These are phyloP conservation scores for Hemaris fuciformis DNA, from an alignment of 2,888 invertebrate species.

Conservation along the genomic window DNA sequence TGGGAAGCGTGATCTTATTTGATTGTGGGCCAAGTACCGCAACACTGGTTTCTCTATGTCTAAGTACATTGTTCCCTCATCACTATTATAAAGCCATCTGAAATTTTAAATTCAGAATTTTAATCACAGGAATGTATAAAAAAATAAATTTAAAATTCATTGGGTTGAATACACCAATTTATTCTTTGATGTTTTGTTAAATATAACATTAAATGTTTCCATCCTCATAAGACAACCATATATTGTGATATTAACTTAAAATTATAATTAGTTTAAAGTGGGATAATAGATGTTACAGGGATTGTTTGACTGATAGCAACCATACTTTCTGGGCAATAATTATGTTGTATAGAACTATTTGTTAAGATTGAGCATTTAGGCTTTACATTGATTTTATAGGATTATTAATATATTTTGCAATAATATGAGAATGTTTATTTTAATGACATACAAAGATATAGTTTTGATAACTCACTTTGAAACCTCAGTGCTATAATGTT, in stretches of 20 bases:
- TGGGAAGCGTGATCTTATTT: slow-evolving; percentile 79
- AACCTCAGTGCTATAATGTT: slow-evolving; percentile 60
- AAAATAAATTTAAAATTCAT: background rate
- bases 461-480: slow-evolving; percentile 56
- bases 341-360: no score
- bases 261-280: no score
- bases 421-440: background rate
- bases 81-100: slow-evolving; percentile 59
- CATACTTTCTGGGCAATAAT: no score
- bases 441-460: background rate
- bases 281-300: no score
- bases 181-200: no score
- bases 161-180: background rate
- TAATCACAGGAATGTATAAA: background rate
- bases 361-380: no score
- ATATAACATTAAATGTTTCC: no score
- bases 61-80: slow-evolving; percentile 64
- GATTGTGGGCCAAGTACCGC: slow-evolving; percentile 82
- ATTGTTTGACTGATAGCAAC: no score
- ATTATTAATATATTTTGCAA: no score
- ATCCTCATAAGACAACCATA: no score
- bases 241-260: no score
- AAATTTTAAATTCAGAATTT: slow-evolving; percentile 26
- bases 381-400: no score
- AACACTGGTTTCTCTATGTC: slow-evolving; percentile 69